These are phyloP conservation scores for Dasypus novemcinctus DNA, from an alignment of 2,113 vertebrate genomes.

Conservation along the genomic window DNA sequence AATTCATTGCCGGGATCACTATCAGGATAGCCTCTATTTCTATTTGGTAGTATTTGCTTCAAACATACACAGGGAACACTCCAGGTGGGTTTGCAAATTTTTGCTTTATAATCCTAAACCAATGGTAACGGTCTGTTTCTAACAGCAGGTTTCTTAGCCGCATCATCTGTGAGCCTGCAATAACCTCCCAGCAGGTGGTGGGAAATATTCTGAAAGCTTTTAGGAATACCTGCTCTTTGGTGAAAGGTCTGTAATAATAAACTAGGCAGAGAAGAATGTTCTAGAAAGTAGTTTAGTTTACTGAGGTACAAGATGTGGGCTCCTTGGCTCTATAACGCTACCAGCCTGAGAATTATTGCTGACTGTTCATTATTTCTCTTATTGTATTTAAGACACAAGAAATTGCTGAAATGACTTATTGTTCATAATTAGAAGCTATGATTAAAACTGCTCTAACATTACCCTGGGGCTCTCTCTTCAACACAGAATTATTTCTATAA, in stretches of 20 bases:
- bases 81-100: background rate
- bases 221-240: background rate
- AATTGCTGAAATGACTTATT: conserved; percentile 61
- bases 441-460: conserved; percentile 48
- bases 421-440: conserved; percentile 68
- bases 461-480: conserved; percentile 38
- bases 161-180: accelerated
- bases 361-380: conserved; percentile 49
- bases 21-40: no score
- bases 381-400: conserved; percentile 53
- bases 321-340: background rate
- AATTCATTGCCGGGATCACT: background rate
- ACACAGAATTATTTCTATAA: background rate
- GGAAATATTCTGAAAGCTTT: background rate
- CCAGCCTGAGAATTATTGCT: conserved; percentile 22
- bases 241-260: background rate
- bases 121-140: background rate
- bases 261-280: background rate
- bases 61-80: accelerated
- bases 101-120: accelerated
- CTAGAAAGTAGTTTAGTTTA: background rate
- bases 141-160: background rate
- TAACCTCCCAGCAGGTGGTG: background rate
- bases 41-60: background rate
- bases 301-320: background rate